Percentiles rank a stretch among this genome's conserved stretches.
Evolutionary conservation across 2,888 invertebrate species (phyloP).

Genomic region (Caenorhabditis japonica): DNA sequence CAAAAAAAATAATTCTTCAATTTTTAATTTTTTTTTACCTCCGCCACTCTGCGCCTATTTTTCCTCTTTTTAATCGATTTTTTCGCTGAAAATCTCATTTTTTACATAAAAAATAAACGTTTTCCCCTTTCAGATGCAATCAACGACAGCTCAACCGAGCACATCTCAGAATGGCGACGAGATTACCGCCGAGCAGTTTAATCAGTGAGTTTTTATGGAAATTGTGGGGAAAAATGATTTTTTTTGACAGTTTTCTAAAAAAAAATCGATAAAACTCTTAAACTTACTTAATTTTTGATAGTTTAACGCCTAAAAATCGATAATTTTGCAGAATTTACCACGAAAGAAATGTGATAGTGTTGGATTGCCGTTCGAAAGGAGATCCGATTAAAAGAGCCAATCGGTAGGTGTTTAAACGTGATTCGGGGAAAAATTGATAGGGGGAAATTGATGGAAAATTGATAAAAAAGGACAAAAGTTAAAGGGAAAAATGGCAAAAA

Average conservation of each 20-base stretch:
- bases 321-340: conserved; percentile 33
- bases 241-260: too few species aligned
- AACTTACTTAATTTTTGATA: neutral
- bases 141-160: conserved; percentile 40
- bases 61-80: neutral
- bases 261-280: neutral
- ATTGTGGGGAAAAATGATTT: too few species aligned
- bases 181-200: conserved; percentile 46
- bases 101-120: neutral
- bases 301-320: neutral
- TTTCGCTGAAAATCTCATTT: neutral
- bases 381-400: conserved; percentile 55
- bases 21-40: neutral
- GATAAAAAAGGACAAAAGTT: too few species aligned
- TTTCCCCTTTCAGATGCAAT: conserved; percentile 31
- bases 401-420: conserved; percentile 52
- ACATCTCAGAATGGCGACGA: conserved; percentile 47
- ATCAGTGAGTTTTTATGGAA: conserved; percentile 21
- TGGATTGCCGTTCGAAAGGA: conserved; percentile 61
- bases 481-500: too few species aligned
- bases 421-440: too few species aligned
- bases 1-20: neutral
- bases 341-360: conserved; percentile 31
- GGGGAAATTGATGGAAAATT: too few species aligned
- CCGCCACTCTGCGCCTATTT: neutral